These are phyloP conservation scores for Nymphalis io DNA, from an alignment of 1,140 invertebrate species.

Conservation along the genomic window DNA sequence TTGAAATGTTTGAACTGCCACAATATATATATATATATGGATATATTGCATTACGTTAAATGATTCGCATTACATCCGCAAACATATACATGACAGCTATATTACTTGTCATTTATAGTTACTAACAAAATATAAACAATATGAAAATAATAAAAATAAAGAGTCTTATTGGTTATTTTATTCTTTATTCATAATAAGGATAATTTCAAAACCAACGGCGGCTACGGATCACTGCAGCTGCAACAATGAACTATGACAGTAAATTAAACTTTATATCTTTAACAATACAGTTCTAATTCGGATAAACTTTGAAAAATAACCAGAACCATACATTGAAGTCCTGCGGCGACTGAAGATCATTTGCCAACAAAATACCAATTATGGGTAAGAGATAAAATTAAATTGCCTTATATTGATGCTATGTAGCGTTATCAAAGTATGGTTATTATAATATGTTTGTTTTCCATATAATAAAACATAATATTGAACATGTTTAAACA, in stretches of 20 bases:
- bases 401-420: conserved; percentile 6
- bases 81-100: no score
- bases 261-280: conserved; percentile 1
- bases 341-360: conserved; percentile 24
- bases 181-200: conserved; percentile 11
- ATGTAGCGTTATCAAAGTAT: neutral
- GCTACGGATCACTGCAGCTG: conserved; percentile 2
- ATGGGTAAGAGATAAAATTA: conserved; percentile 12
- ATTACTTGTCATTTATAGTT: neutral
- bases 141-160: neutral
- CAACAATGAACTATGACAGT: neutral
- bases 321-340: conserved; percentile 12
- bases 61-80: no score
- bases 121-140: neutral
- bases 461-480: no score
- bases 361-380: conserved; percentile 16
- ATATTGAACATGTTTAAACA: no score
- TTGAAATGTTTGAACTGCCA: no score
- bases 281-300: conserved; percentile 1
- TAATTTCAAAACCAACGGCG: conserved; percentile 18
- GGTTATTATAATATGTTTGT: neutral
- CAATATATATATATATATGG: no score
- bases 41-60: no score
- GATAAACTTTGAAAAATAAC: neutral
- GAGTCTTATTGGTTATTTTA: neutral